Conservation (phyloP, 2,113 vertebrate species). For the Amazona guildingii region DNA sequence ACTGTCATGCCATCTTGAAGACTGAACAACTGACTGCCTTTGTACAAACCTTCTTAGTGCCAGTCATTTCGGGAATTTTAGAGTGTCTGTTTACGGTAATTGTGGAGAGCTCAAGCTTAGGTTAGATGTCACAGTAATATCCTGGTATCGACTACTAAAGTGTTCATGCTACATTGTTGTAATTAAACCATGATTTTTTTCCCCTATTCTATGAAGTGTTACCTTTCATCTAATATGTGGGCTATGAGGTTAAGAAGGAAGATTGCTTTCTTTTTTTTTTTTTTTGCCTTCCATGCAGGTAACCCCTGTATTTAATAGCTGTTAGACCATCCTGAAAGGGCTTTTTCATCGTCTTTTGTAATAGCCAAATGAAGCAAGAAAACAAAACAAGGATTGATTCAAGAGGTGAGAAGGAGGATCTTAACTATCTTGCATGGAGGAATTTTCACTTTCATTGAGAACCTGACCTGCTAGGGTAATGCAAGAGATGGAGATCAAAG, state of each 20-base stretch:
- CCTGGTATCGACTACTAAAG: conserved; percentile 26
- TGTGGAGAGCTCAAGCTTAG: conserved; percentile 16
- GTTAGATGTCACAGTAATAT: neutral
- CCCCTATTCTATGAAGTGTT: conserved; percentile 1
- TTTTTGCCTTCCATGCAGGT: neutral
- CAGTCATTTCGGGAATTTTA: neutral
- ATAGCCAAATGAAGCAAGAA: neutral
- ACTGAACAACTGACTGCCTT: neutral
- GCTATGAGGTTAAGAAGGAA: neutral
- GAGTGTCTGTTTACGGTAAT: conserved; percentile 16
- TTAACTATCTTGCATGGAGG: neutral
- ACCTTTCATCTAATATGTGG: neutral
- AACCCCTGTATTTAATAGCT: neutral
- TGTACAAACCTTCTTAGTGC: conserved; percentile 28
- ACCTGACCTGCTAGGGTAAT: neutral
- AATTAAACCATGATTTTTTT: conserved; percentile 64
- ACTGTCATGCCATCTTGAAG: neutral
- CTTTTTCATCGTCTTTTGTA: neutral
- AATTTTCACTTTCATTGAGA: neutral
- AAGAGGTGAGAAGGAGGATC: neutral
- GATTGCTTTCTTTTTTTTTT: neutral
- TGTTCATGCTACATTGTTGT: conserved; percentile 35
- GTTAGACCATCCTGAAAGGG: neutral
- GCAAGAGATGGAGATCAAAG: neutral
- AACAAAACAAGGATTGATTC: neutral